Percentiles rank a stretch among this genome's conserved stretches.
phyloP scores from a whole-genome alignment of 2,113 vertebrate genomes.

The Silurus glanis region DNA sequence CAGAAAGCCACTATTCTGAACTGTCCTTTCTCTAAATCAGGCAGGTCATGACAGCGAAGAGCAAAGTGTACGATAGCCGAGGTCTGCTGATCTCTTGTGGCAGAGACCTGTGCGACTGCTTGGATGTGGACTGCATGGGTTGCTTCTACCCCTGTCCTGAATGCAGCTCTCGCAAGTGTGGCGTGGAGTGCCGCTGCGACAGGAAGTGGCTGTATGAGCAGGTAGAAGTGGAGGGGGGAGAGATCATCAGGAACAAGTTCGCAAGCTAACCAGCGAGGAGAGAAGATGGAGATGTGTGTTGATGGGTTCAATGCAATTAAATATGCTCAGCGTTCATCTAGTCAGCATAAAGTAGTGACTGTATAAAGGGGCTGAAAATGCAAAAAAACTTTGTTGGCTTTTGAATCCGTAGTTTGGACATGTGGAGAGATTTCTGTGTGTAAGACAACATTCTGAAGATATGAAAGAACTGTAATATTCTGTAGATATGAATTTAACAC shows the following conservation, averaged over 20 bases:
- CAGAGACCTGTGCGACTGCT: constrained; percentile 93
- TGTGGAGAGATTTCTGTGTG: neutral
- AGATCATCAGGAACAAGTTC: constrained; percentile 91
- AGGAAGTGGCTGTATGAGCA: constrained; percentile 98
- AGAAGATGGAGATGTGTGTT: neutral
- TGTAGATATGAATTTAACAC: neutral
- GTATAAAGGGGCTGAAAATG: neutral
- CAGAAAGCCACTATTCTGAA: neutral
- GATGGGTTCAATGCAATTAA: neutral
- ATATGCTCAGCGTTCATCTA: neutral
- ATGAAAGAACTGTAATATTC: neutral
- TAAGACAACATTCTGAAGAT: neutral
- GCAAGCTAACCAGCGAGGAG: constrained; percentile 62
- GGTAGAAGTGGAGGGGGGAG: constrained; percentile 94
- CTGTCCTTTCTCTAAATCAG: constrained; percentile 62
- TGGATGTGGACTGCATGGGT: constrained; percentile 91
- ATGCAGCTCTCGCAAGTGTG: constrained; percentile 89
- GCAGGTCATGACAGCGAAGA: constrained; percentile 82
- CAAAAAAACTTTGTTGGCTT: neutral
- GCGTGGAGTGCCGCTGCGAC: constrained; percentile 92
- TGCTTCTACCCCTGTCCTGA: constrained; percentile 93
- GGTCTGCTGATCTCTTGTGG: constrained; percentile 85
- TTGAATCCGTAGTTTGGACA: constrained; percentile 7
- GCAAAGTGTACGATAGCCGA: constrained; percentile 88
- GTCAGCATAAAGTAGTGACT: neutral